These are phyloP conservation scores for Macropus fuliginosus DNA, from an alignment of 2,797 vertebrate species.

Conservation along the genomic window DNA sequence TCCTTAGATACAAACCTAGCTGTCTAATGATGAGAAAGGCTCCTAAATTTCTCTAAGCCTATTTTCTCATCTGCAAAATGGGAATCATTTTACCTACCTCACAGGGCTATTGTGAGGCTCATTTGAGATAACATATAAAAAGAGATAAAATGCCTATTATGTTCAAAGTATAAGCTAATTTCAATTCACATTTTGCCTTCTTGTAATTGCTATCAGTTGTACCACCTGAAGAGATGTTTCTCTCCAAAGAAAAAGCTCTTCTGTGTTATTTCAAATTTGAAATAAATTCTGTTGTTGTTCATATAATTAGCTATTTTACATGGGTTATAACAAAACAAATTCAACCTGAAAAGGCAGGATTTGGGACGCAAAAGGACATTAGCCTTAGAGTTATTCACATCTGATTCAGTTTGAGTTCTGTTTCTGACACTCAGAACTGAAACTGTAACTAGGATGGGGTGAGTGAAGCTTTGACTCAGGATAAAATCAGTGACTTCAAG, in stretches of 20 bases:
- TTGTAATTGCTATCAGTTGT: background rate
- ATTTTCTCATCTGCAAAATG: constrained; percentile 10
- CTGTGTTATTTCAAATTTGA: background rate
- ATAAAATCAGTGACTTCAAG: background rate
- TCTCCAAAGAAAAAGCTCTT: background rate
- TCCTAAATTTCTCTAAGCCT: background rate
- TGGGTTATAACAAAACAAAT: background rate
- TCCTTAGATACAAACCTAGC: background rate
- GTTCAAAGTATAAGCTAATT: background rate
- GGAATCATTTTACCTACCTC: background rate
- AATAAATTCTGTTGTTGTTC: background rate
- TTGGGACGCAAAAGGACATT: background rate
- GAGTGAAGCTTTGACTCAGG: background rate
- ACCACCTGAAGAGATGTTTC: background rate
- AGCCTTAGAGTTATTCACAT: background rate
- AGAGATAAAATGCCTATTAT: background rate
- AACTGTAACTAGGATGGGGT: background rate
- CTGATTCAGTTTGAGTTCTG: background rate
- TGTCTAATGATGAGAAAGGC: background rate
- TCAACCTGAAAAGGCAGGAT: background rate
- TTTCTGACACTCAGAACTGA: background rate
- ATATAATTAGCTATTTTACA: background rate
- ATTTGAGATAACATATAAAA: background rate
- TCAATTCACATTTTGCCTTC: background rate
- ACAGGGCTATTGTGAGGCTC: background rate